Evolutionary conservation across 2,113 vertebrate genomes (phyloP).

Genomic region (Rousettus leschenaultii): DNA sequence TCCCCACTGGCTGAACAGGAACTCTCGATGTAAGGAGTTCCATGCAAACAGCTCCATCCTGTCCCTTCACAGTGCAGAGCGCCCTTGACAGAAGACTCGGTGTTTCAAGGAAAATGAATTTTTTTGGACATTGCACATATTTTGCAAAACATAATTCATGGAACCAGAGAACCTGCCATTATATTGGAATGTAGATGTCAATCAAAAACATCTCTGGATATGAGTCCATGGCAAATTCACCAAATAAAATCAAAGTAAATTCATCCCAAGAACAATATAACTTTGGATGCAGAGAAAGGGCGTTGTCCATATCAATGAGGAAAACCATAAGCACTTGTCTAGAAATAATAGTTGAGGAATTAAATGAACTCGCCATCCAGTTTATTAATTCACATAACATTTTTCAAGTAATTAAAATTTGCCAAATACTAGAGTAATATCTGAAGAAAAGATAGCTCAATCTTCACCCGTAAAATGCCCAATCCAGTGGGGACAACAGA

Average conservation of each 20-base stretch:
- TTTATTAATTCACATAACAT: neutral
- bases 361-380: neutral
- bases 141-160: slow-evolving; percentile 18
- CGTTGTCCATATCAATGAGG: neutral
- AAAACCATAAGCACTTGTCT: neutral
- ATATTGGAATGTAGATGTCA: neutral
- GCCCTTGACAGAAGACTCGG: neutral
- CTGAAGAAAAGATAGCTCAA: neutral
- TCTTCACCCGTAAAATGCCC: neutral
- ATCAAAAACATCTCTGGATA: neutral
- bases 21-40: neutral
- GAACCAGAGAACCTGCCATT: neutral
- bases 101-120: neutral
- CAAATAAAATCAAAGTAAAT: neutral
- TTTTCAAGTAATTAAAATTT: neutral
- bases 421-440: neutral
- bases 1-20: neutral
- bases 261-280: neutral
- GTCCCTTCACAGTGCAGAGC: neutral
- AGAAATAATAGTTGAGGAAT: neutral
- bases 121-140: neutral
- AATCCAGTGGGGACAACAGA: neutral
- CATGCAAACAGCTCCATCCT: neutral
- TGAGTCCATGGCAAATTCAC: neutral
- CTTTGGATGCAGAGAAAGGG: neutral